phyloP scores from a whole-genome alignment of 2,113 vertebrate species.

The Rana temporaria region DNA sequence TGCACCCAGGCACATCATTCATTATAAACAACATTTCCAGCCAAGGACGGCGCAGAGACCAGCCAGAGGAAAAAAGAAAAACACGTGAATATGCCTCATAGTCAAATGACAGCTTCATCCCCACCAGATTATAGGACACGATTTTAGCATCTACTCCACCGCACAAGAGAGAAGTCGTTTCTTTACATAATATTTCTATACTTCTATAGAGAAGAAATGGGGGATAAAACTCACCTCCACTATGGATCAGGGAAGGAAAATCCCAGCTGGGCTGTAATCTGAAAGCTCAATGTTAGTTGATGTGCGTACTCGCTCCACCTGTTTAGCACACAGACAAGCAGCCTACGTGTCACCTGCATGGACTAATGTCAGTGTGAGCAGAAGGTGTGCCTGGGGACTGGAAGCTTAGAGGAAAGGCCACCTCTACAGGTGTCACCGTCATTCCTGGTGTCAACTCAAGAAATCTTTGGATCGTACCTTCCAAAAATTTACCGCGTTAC shows the following conservation, averaged over 20 bases:
- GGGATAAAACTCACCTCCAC: constrained; percentile 49
- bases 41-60: background rate
- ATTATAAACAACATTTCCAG: constrained; percentile 46
- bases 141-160: background rate
- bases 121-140: background rate
- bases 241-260: constrained; percentile 22
- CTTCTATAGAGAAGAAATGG: background rate
- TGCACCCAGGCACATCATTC: constrained; percentile 1
- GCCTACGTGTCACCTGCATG: constrained; percentile 67
- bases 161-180: background rate
- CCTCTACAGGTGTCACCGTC: background rate
- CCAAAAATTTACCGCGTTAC: background rate
- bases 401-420: constrained; percentile 15
- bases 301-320: constrained; percentile 66
- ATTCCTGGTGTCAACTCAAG: background rate
- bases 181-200: background rate
- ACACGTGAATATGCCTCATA: background rate
- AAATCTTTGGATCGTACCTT: background rate
- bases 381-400: constrained; percentile 63
- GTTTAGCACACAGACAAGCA: constrained; percentile 58
- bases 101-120: background rate
- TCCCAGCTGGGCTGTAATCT: constrained; percentile 46
- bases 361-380: constrained; percentile 62
- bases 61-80: background rate
- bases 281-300: constrained; percentile 45